These are phyloP conservation scores for Magallana nippona DNA, from an alignment of 2,888 invertebrate species.

Conservation along the genomic window DNA sequence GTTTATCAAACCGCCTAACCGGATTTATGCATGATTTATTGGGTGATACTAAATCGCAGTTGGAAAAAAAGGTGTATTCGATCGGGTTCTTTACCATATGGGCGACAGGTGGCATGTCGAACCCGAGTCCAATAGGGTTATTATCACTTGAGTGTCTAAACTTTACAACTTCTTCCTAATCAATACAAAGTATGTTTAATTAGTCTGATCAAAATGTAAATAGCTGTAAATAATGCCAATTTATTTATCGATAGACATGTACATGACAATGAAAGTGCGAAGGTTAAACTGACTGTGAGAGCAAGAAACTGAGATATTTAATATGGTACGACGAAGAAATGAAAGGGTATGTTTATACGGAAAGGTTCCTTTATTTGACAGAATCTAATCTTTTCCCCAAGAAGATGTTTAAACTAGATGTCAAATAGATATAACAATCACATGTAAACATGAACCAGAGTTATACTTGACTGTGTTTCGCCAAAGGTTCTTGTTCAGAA, in stretches of 20 bases:
- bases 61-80: constrained; percentile 3
- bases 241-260: neutral
- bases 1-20: neutral
- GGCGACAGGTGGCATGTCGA: constrained; percentile 12
- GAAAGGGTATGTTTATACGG: neutral
- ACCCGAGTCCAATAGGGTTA: neutral
- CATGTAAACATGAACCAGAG: neutral
- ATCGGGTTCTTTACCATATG: constrained; percentile 7
- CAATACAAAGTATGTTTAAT: constrained; percentile 33
- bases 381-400: neutral
- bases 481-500: no score
- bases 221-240: constrained; percentile 25
- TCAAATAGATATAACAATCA: neutral
- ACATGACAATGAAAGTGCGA: neutral
- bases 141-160: constrained; percentile 25
- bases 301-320: neutral
- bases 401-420: constrained; percentile 9
- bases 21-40: constrained; percentile 29
- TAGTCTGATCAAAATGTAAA: constrained; percentile 24
- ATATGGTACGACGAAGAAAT: neutral
- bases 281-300: constrained; percentile 3
- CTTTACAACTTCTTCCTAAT: neutral
- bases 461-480: neutral
- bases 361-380: constrained; percentile 4
- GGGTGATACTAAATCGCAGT: constrained; percentile 20